Base-by-base conservation (phyloP, 2,797 vertebrate genomes). In the Notamacropus eugenii region DNA sequence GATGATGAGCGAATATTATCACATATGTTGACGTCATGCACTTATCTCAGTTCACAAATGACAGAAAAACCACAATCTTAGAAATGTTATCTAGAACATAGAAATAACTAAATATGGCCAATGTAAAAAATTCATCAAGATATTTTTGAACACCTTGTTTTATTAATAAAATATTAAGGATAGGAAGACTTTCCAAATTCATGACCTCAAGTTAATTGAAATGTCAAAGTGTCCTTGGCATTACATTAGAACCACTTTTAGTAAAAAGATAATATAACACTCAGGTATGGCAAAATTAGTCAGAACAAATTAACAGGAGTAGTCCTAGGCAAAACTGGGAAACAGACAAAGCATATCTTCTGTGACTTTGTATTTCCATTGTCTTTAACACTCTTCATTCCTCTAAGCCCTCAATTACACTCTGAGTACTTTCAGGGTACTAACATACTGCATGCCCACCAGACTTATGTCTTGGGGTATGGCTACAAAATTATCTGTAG, bases 181-280 rank as follows among this genome's bases (percentile, higher is more conserved):
- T 62, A 92, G 50, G 55, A 74, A 54, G 59, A 91, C 57, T 94
- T 95, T 95, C 11, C 90, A 94, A 27, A 95, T 54, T 94, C 10
- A 58, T 19, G 27, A 92, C 62, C 46, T 55, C 59, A 74, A 22
- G 34, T 74, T 74, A n/a, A 74, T 14, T 34, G 5, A 3, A 62
- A 34, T 12, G 29, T 34, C 59, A 62, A 62, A 34, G 31, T n/a
- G 8, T 40, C 5, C 62, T 90, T 92, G 91, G 90, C 12, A 54
- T 93, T 94, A 93, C 90, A 90, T 28, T 95, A 87, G 93, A 94
- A 94, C 34, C 11, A n/a, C 91, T 91, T 58, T 96, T 91, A 92
- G 5, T 10, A 91, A 34, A 91, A n/a, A 50, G 92, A 3, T 67
- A 19, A 54, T 67, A 28, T 74, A 22, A 40, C 62, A 74, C 34